phyloP scores from a whole-genome alignment of 2,888 invertebrate genomes.

The Anthophora plumipes region DNA sequence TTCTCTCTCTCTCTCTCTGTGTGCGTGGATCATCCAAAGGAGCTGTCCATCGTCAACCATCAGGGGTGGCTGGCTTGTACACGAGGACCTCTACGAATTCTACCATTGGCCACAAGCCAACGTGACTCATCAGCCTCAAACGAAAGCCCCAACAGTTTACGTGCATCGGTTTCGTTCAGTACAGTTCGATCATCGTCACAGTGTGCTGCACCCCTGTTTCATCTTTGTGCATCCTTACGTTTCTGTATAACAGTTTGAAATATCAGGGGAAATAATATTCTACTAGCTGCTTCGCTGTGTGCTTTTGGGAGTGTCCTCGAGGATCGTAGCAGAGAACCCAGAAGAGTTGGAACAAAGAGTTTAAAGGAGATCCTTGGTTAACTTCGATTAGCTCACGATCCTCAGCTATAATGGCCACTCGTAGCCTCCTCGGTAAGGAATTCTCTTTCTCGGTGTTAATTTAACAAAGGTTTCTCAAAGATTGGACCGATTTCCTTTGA shows the following conservation, averaged over 20 bases:
- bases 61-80: conserved; percentile 54
- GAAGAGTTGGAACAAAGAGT: conserved; percentile 15
- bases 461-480: too few relatives aligned
- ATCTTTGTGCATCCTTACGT: neutral
- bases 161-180: conserved; percentile 66
- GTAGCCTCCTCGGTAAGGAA: conserved; percentile 60
- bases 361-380: conserved; percentile 18
- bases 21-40: neutral
- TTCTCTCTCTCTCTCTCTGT: too few relatives aligned
- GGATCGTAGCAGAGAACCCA: conserved; percentile 16
- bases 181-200: conserved; percentile 78
- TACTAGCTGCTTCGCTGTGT: neutral
- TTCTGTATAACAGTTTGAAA: too few relatives aligned
- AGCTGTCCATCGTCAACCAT: conserved; percentile 24
- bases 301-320: conserved; percentile 47
- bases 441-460: neutral
- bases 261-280: too few relatives aligned
- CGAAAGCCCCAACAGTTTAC: conserved; percentile 77
- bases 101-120: conserved; percentile 81
- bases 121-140: conserved; percentile 82
- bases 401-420: conserved; percentile 63
- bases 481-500: neutral
- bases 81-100: conserved; percentile 67
- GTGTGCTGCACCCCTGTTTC: conserved; percentile 55
- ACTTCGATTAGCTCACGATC: conserved; percentile 41